phyloP scores from a whole-genome alignment of 1,140 invertebrate species.

The Holotrichia oblita region DNA sequence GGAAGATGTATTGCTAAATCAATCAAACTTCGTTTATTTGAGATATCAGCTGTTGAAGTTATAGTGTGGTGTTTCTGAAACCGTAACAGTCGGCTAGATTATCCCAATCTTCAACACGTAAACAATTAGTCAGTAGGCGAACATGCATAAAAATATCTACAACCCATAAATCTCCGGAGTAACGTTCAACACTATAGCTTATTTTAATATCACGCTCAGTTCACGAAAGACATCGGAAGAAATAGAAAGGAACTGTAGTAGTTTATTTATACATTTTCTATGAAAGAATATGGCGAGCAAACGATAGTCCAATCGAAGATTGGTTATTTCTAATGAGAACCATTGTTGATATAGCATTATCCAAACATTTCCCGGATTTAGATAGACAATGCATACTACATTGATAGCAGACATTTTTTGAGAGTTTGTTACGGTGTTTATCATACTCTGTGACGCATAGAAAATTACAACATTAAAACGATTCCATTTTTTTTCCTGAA shows the following conservation, averaged over 20 bases:
- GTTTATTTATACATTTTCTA: background rate
- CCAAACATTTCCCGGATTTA: too few species aligned
- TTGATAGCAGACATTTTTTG: too few species aligned
- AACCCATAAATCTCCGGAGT: background rate
- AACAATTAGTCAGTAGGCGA: background rate
- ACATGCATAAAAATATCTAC: background rate
- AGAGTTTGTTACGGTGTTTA: too few species aligned
- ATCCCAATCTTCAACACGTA: background rate
- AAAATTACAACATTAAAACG: too few species aligned
- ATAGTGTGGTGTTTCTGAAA: background rate
- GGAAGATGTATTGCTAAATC: background rate
- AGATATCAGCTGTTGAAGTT: constrained; percentile 2
- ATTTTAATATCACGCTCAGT: background rate
- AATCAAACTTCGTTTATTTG: background rate
- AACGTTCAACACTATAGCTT: background rate
- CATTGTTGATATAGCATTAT: too few species aligned
- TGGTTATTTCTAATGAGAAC: too few species aligned
- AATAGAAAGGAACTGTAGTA: background rate
- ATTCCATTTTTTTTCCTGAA: too few species aligned
- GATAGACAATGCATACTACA: too few species aligned
- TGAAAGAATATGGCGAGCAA: background rate
- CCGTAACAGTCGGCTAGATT: constrained; percentile 1
- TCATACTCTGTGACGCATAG: too few species aligned
- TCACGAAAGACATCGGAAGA: background rate
- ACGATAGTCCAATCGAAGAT: too few species aligned